Percentiles rank a stretch among this genome's conserved stretches.
phyloP scores from a whole-genome alignment of 2,797 vertebrate species.

The Bradypodion ventrale region DNA sequence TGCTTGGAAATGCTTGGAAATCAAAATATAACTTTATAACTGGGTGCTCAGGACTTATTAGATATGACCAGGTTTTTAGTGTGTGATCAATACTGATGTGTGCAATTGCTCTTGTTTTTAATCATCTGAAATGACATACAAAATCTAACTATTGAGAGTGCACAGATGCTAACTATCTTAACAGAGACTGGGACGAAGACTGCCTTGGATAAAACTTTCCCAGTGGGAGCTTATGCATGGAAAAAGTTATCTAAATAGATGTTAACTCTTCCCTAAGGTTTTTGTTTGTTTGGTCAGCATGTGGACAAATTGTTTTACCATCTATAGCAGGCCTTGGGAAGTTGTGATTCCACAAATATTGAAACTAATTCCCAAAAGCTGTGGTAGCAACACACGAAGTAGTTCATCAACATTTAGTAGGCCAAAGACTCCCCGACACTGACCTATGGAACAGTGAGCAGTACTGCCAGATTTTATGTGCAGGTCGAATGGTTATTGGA shows the following conservation, averaged over 20 bases:
- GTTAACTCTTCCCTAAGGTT: background rate
- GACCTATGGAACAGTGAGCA: background rate
- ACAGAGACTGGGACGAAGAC: background rate
- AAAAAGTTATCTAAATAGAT: background rate
- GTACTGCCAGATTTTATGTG: conserved; percentile 48
- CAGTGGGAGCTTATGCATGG: background rate
- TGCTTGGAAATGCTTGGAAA: background rate
- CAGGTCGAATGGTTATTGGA: conserved; percentile 35
- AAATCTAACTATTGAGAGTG: background rate
- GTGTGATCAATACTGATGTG: background rate
- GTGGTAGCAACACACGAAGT: background rate
- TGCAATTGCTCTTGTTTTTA: background rate
- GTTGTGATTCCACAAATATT: background rate
- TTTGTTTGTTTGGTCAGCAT: background rate
- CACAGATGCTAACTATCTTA: background rate
- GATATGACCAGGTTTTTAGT: too few relatives aligned
- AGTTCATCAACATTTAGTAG: background rate
- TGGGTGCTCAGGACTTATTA: background rate
- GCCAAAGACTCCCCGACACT: background rate
- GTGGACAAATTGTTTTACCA: background rate
- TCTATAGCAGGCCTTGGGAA: background rate
- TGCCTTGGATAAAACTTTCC: background rate
- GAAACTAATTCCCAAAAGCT: background rate
- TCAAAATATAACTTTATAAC: background rate
- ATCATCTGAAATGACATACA: background rate